Evolutionary conservation across 92 coral and sea anemone genomes (phyloP).

Genomic region (Plumapathes pennacea): DNA sequence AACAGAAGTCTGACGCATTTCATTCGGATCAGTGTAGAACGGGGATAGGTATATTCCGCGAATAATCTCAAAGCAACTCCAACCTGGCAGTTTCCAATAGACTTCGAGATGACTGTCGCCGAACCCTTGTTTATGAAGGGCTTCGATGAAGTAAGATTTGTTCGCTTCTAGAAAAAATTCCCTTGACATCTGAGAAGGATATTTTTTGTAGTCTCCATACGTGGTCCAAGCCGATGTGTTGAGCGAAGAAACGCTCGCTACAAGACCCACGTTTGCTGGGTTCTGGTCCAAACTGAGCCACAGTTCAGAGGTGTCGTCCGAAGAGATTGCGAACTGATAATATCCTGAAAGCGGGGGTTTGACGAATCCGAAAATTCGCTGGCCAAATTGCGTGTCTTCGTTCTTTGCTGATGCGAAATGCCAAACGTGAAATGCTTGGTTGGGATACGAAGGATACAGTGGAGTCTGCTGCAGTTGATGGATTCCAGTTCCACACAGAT

Average conservation of each 20-base stretch:
- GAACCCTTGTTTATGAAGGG: conserved; percentile 2
- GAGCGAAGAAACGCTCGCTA: conserved; percentile 18
- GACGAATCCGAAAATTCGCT: conserved; percentile 15
- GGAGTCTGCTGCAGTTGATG: conserved; percentile 5
- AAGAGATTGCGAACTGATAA: conserved; percentile 19
- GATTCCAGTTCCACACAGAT: not conserved
- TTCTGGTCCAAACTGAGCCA: conserved; percentile 20
- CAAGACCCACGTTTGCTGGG: not conserved
- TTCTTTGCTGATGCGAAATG: not conserved
- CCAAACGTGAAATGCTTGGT: conserved; percentile 4
- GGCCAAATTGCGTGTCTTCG: not conserved
- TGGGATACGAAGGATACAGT: conserved; percentile 8
- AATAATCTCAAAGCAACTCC: conserved; percentile 5
- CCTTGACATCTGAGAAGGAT: conserved; percentile 10
- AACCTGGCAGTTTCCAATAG: not conserved
- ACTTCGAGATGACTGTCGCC: conserved; percentile 3
- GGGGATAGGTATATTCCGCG: not conserved
- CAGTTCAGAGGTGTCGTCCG: conserved; percentile 23
- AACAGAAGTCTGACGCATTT: not conserved
- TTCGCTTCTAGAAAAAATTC: conserved; percentile 6
- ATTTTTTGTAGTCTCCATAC: conserved; percentile 9
- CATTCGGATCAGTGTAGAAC: not conserved
- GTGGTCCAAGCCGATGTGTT: conserved; percentile 1
- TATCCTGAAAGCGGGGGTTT: not conserved
- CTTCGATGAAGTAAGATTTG: conserved; percentile 20